Evolutionary conservation across 2,888 invertebrate species (phyloP), one percentile per base, ranked within the genome.

Genomic region (Tillus elongatus): DNA sequence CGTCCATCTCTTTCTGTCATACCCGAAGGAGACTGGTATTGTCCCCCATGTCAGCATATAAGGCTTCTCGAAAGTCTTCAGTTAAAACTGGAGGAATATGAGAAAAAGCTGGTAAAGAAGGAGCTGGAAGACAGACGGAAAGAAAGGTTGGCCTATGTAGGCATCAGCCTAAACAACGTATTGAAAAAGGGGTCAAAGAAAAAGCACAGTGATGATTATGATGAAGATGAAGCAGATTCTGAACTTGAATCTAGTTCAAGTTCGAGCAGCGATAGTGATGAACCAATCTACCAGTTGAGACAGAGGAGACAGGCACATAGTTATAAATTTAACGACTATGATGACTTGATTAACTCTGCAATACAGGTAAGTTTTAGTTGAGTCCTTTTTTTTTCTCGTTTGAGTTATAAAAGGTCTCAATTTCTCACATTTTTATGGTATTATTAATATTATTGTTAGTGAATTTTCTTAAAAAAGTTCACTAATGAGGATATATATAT

Each of bases 21-120:
- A 53, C 98, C 97, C 0, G 92, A 93, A 60, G 96, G 96, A 1
- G 89, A 95, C 64, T 98, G 97, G 98, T 91, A 79, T 67, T 98
- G 98, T 65, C 97, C 97, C 16, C 87, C 89, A 0, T 98, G 97
- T 67, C 88, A 92, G 64, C 97, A 97, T 67, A 89, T 87, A 54
- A 75, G 84, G 33, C 65, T 91, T 36, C 77, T 95, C 37, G 69
- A 70, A 36, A 79, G 81, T 12, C 66, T 97, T 33, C 80, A 84
- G 56, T 73, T 74, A 13, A 80, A 82, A 56, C 65, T 96, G 32
- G 72, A 72, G 38, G 84, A 84, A 35, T 82, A 79, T 48, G 90
- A 95, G 56, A 77, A 79, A 42, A 66, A 81, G 40, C 69, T 84
- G 40, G 78, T 75, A 41, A 73, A 68, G 30, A 75, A 79, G 44